Percentiles rank a stretch among this genome's conserved stretches.
phyloP scores from a whole-genome alignment of 2,888 invertebrate species.

The Allygus modestus region DNA sequence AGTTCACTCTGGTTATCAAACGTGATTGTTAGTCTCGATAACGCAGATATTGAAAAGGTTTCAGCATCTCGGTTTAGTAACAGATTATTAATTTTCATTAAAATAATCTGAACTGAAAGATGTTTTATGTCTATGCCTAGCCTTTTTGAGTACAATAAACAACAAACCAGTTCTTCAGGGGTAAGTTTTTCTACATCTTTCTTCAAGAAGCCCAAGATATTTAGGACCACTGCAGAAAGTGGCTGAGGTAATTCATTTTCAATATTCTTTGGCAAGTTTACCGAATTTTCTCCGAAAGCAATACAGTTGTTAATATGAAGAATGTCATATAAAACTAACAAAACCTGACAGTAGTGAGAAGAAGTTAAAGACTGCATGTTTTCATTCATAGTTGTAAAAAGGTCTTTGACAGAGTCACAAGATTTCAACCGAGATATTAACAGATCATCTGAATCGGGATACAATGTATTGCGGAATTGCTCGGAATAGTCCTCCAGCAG shows the following conservation, averaged over 20 bases:
- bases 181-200: conserved; percentile 4
- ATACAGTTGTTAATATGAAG: background rate
- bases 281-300: background rate
- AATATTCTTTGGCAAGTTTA: background rate
- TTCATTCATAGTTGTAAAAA: background rate
- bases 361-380: background rate
- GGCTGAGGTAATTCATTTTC: background rate
- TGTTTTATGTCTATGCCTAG: conserved; percentile 1
- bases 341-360: conserved; percentile 31
- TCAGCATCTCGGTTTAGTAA: conserved; percentile 3
- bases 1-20: conserved; percentile 1
- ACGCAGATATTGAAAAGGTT: conserved; percentile 12
- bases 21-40: conserved; percentile 38
- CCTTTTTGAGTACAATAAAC: conserved; percentile 21
- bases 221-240: background rate
- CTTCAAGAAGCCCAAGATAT: background rate
- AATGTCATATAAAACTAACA: conserved; percentile 21
- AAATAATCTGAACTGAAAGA: background rate
- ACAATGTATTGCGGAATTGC: conserved; percentile 13
- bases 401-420: conserved; percentile 25
- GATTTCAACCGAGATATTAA: conserved; percentile 24
- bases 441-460: conserved; percentile 25
- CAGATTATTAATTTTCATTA: conserved; percentile 5
- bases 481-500: conserved; percentile 27
- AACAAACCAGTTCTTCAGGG: conserved; percentile 27